These are phyloP conservation scores for Callitettix versicolor DNA, from an alignment of 1,140 invertebrate genomes.

Conservation along the genomic window DNA sequence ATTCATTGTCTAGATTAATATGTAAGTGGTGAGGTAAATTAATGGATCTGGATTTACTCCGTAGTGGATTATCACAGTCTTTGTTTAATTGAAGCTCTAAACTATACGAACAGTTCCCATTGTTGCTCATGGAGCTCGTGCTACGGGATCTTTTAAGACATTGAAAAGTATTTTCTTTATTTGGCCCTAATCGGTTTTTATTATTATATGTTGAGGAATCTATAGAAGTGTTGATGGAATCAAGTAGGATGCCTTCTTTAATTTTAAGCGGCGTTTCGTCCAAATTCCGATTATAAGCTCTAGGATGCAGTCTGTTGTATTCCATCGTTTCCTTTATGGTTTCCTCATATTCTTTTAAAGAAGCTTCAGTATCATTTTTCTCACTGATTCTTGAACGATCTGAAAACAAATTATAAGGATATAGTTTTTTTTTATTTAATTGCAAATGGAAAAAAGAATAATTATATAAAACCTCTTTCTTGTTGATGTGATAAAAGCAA, in stretches of 20 bases:
- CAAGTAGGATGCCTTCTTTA: slow-evolving; percentile 14
- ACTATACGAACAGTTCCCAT: not conserved
- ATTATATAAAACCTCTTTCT: too few species aligned
- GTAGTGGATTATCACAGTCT: not conserved
- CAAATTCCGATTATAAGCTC: slow-evolving; percentile 1
- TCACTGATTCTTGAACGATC: slow-evolving; percentile 3
- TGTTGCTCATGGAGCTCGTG: not conserved
- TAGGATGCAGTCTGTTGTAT: slow-evolving; percentile 5
- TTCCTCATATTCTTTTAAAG: slow-evolving; percentile 6
- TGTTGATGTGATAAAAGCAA: too few species aligned
- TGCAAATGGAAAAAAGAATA: too few species aligned
- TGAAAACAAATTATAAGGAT: not conserved
- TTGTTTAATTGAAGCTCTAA: too few species aligned
- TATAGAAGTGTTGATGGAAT: slow-evolving; percentile 4
- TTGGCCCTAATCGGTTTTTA: slow-evolving; percentile 6
- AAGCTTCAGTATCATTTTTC: not conserved
- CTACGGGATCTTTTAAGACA: not conserved
- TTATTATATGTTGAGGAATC: slow-evolving; percentile 1
- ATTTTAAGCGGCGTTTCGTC: slow-evolving; percentile 2
- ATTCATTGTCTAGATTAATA: too few species aligned
- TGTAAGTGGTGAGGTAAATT: not conserved
- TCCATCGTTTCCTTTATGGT: slow-evolving; percentile 2
- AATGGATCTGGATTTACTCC: not conserved
- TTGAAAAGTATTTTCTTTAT: slow-evolving; percentile 11
- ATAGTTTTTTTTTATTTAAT: too few species aligned